phyloP scores from a whole-genome alignment of 2,113 vertebrate genomes.

The Microcebus jonahi region DNA sequence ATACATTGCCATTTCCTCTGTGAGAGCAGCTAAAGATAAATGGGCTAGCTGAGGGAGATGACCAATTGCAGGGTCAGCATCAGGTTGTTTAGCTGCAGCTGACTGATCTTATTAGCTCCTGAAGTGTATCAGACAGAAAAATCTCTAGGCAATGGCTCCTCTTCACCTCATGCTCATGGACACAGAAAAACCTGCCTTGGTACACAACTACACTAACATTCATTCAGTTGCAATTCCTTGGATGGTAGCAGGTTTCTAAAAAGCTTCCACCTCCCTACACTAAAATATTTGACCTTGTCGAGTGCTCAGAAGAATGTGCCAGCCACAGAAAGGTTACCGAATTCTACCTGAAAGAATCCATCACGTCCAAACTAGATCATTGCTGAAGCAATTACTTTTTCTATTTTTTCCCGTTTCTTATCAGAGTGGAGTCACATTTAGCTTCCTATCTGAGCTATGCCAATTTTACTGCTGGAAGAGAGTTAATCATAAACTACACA shows the following conservation, averaged over 20 bases:
- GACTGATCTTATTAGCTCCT: conserved; percentile 35
- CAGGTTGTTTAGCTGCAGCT: not conserved
- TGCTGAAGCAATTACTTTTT: conserved; percentile 78
- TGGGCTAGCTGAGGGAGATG: not conserved
- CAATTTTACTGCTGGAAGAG: conserved; percentile 59
- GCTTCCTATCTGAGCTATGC: conserved; percentile 60
- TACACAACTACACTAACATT: not conserved
- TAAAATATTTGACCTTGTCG: conserved; percentile 24
- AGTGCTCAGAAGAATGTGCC: not conserved
- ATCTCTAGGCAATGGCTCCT: not conserved
- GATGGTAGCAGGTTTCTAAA: conserved; percentile 35
- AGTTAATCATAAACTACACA: conserved; percentile 74
- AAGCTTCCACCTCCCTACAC: not conserved
- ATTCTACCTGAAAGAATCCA: conserved; percentile 67
- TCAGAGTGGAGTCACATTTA: conserved; percentile 73
- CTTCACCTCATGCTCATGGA: not conserved
- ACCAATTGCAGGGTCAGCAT: not conserved
- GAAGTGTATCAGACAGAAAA: conserved; percentile 17
- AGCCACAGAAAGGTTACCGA: conserved; percentile 61
- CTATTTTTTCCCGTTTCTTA: conserved; percentile 72
- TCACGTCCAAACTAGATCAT: conserved; percentile 66
- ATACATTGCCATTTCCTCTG: not conserved
- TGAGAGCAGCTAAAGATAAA: not conserved
- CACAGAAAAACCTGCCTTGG: not conserved
- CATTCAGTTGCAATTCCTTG: not conserved